These are phyloP conservation scores for Hypena proboscidalis DNA, from an alignment of 2,888 invertebrate species.

Conservation along the genomic window DNA sequence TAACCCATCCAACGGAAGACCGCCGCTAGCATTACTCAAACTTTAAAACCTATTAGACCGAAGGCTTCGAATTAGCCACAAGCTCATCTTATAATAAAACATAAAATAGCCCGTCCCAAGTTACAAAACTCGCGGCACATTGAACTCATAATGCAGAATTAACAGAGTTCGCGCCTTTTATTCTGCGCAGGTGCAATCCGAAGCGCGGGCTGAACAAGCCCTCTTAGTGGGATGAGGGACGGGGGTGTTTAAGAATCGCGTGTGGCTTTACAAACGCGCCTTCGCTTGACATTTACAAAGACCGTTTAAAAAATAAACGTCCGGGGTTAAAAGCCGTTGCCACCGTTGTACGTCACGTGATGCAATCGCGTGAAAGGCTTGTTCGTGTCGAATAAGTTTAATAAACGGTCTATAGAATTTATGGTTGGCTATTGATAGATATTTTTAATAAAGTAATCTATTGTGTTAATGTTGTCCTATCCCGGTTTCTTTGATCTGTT, in stretches of 20 bases:
- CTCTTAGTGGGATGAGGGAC: constrained; percentile 4
- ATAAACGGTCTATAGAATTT: background rate
- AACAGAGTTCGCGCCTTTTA: constrained; percentile 4
- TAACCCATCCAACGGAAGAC: too few species aligned
- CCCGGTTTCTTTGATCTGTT: too few species aligned
- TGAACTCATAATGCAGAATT: constrained; percentile 12
- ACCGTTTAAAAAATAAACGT: constrained; percentile 4
- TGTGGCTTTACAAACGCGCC: constrained; percentile 22
- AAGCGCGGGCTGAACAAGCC: constrained; percentile 1
- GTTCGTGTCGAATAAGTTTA: background rate
- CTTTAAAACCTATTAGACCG: too few species aligned
- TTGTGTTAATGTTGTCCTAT: too few species aligned
- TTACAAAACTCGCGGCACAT: too few species aligned
- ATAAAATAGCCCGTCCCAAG: too few species aligned
- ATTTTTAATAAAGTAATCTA: too few species aligned
- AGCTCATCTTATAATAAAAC: too few species aligned
- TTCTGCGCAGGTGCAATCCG: constrained; percentile 23
- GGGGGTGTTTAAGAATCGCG: constrained; percentile 12
- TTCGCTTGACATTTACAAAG: constrained; percentile 10
- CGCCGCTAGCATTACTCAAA: too few species aligned
- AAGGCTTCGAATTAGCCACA: too few species aligned
- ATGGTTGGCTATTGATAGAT: too few species aligned
- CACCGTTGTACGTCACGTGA: background rate
- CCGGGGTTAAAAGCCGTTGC: background rate
- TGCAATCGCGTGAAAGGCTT: background rate